phyloP scores from a whole-genome alignment of 2,888 invertebrate genomes.

The Petrophora chlorosata region DNA sequence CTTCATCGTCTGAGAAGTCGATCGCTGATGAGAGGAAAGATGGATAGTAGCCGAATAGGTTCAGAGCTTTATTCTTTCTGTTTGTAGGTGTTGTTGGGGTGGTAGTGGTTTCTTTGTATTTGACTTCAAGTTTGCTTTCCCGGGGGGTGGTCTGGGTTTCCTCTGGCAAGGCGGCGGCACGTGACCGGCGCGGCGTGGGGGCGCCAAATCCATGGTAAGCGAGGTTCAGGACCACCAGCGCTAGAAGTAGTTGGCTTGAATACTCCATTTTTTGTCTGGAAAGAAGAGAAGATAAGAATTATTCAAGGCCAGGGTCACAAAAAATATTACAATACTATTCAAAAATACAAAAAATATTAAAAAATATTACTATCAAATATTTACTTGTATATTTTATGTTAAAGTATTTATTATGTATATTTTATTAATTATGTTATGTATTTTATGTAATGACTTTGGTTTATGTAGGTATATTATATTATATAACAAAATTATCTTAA shows the following conservation, averaged over 20 bases:
- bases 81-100: slow-evolving; percentile 55
- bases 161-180: slow-evolving; percentile 54
- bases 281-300: slow-evolving; percentile 38
- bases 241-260: slow-evolving; percentile 52
- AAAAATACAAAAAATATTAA: too few species aligned
- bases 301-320: too few species aligned
- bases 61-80: slow-evolving; percentile 78
- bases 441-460: too few species aligned
- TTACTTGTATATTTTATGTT: too few species aligned
- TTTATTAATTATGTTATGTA: too few species aligned
- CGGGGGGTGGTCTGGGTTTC: slow-evolving; percentile 50
- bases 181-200: slow-evolving; percentile 64
- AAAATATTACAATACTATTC: too few species aligned
- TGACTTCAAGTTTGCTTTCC: slow-evolving; percentile 68
- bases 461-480: too few species aligned
- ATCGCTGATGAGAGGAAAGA: slow-evolving; percentile 74
- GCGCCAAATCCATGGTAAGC: slow-evolving; percentile 57
- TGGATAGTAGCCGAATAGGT: slow-evolving; percentile 79
- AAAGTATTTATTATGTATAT: too few species aligned
- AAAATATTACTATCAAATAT: too few species aligned
- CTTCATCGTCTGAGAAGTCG: slow-evolving; percentile 74
- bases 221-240: slow-evolving; percentile 56
- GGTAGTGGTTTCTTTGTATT: slow-evolving; percentile 66
- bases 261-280: slow-evolving; percentile 67
- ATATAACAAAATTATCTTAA: too few species aligned